Evolutionary conservation across 2,888 invertebrate species (phyloP), one percentile per base, ranked within the genome.

Genomic region (Molorchus minor): DNA sequence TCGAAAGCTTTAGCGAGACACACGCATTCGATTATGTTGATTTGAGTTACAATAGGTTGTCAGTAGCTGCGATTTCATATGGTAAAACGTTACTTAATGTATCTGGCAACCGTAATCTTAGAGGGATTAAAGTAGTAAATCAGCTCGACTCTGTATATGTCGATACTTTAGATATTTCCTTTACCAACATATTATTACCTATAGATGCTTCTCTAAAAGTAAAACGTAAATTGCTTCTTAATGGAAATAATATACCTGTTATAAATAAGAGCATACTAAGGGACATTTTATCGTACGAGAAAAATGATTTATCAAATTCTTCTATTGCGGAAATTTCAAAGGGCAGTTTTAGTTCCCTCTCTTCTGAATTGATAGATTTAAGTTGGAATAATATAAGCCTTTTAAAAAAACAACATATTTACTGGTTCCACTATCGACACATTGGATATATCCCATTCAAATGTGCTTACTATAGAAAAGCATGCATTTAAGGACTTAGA

Each of bases 241-340:
- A n/a, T 8, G 45, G 45, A 7, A 38, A 38, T 33, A 25, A 25
- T 25, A 38, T 49, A 25, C 38, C 12, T n/a, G 3, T 16, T 4
- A 25, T 49, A 20, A 38, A 38, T 15, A 17, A 21, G 4, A 21
- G 21, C n/a, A 25, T 36, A 21, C 13, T 54, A 25, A 29, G 38
- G 0, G 2, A 30, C 1, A 25, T 54, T 15, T 1, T 1, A 29
- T 21, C n/a, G 12, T 21, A 20, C 21, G 15, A 1, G 8, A n/a
- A 44, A n/a, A n/a, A n/a, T 17, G 53, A 61, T 19, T 33, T 61
- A 7, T 61, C 57, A 19, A 56, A 61, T 38, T 52, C 53, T 3
- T 61, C 57, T 5, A 47, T 61, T 8, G 29, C 12, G n/a, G 44
- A 57, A 21, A 57, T 54, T 15, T 15, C 53, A 10, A 21, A 36